Evolutionary conservation across 1,140 invertebrate species (phyloP).

Genomic region (Steinernema khuongi): DNA sequence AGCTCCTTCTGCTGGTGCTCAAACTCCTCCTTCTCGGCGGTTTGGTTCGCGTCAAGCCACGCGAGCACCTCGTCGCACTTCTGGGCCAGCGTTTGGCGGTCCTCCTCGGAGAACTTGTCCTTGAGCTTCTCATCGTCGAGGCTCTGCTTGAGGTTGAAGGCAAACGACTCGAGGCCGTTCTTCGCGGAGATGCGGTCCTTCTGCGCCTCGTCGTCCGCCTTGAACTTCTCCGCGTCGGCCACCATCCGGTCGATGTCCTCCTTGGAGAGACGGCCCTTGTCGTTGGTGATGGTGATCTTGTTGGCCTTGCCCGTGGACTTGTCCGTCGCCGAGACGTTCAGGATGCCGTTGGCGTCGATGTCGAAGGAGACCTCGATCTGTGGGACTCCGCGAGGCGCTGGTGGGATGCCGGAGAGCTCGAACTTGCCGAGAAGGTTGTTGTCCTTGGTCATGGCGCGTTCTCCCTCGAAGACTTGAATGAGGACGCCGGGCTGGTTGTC

Average conservation of each 20-base stretch:
- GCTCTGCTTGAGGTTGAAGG: constrained; percentile 83
- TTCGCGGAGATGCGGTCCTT: constrained; percentile 75
- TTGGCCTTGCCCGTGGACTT: constrained; percentile 83
- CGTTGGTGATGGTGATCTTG: constrained; percentile 95
- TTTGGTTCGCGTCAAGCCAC: constrained; percentile 85
- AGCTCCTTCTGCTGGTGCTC: constrained; percentile 81
- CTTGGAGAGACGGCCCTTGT: constrained; percentile 85
- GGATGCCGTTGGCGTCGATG: too few species aligned
- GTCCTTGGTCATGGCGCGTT: constrained; percentile 67
- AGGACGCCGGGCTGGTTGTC: constrained; percentile 93
- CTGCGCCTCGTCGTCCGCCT: constrained; percentile 79
- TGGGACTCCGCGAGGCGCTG: constrained; percentile 65
- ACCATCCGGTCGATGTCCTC: constrained; percentile 96
- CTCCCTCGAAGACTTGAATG: constrained; percentile 66
- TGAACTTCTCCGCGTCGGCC: constrained; percentile 89
- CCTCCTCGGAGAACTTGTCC: constrained; percentile 70
- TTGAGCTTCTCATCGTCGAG: constrained; percentile 67
- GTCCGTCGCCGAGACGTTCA: constrained; percentile 62
- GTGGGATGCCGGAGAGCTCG: constrained; percentile 65
- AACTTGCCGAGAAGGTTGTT: constrained; percentile 66
- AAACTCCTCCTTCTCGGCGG: constrained; percentile 83
- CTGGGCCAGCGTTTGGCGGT: constrained; percentile 78
- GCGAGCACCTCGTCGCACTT: constrained; percentile 86
- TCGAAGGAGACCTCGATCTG: constrained; percentile 67
- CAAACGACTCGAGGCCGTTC: constrained; percentile 86